Evolutionary conservation across 2,113 vertebrate species (phyloP), one percentile per base, ranked within the genome.

Genomic region (Dicentrarchus labrax): DNA sequence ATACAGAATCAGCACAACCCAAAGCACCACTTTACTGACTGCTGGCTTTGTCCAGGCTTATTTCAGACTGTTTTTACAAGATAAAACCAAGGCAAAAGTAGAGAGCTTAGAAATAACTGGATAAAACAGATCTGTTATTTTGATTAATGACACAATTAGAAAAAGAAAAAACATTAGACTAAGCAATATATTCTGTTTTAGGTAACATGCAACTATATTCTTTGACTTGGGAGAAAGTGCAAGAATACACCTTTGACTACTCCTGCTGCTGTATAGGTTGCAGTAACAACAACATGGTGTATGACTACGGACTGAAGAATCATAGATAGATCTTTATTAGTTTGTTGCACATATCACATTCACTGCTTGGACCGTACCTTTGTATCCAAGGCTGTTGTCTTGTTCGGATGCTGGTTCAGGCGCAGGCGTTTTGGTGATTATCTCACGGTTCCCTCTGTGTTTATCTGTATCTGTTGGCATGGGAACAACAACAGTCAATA

Each of bases 321-420:
- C 9, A n/a, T 10, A 22, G 36, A 65, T 13, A 17, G 45, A 30
- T 24, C 60, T 24, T 4, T 21, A 19, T 24, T 24, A 21, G 3
- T n/a, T 56, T 30, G 17, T 50, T n/a, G 11, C 21, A 45, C 17
- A 41, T 61, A 78, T n/a, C 13, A 16, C 48, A 78, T 59, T n/a
- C 4, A 36, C 41, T 17, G 39, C 8, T 43, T 30, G 8, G 24
- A 36, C 8, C 2, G 0, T 88, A 95, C 94, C 95, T 92, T 94
- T 95, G 84, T 95, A 95, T 39, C 90, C 93, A 8, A 92, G 67
- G 72, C 80, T 88, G 89, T 89, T 91, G 82, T 93, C 93, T 59
- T 87, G 80, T 57, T 91, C 89, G 8, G 77, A 67, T 24, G 74
- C 75, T 19, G 71, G 56, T 48, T 89, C 84, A 19, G 90, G 72